Conservation (phyloP, 2,797 vertebrate species). For the Falco rusticolus region DNA sequence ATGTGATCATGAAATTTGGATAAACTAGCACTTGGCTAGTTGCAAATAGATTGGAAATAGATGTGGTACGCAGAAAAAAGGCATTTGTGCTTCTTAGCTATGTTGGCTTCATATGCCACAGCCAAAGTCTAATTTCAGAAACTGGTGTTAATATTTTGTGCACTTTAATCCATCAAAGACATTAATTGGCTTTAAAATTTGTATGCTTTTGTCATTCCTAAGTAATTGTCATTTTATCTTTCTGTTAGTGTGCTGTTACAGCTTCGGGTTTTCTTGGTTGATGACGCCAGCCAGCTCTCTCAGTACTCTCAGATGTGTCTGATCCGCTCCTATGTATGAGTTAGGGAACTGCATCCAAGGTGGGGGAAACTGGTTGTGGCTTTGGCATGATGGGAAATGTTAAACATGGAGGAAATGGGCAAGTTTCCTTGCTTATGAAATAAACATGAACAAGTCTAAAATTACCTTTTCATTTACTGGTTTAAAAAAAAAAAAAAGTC, state of each 20-base stretch:
- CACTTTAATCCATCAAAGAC: neutral
- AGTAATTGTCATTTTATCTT: neutral
- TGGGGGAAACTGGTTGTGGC: neutral
- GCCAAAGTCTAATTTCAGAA: slow-evolving; percentile 8
- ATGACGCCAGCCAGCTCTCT: neutral
- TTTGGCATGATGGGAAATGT: neutral
- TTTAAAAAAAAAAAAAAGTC: neutral
- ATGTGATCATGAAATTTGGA: neutral
- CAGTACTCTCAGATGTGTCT: neutral
- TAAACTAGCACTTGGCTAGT: neutral
- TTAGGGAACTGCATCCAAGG: neutral
- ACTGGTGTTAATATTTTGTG: neutral
- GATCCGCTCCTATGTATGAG: neutral
- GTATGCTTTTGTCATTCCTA: neutral
- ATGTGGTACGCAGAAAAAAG: neutral
- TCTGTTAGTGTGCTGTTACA: neutral
- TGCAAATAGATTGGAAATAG: neutral
- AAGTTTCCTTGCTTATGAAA: neutral
- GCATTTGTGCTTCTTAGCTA: neutral
- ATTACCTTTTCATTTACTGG: neutral
- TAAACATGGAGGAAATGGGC: neutral
- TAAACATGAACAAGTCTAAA: neutral
- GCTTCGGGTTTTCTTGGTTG: neutral
- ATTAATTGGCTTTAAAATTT: neutral
- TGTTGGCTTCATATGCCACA: neutral